A percentile compares a stretch with the other conserved stretches of the same genome.
Conservation (phyloP, 2,113 vertebrate species). For the Eretmochelys imbricata region DNA sequence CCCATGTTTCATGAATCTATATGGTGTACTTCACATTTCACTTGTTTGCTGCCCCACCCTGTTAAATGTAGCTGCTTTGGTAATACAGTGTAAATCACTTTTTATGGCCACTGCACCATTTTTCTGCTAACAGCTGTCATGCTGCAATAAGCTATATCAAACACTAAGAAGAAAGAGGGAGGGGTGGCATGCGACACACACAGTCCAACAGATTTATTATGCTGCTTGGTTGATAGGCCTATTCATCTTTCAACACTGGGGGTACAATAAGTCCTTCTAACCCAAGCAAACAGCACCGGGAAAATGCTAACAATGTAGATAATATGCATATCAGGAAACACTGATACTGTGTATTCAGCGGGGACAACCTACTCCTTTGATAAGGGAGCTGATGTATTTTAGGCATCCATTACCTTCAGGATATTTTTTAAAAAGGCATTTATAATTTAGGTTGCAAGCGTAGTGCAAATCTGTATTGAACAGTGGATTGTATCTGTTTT, state of each 20-base stretch:
- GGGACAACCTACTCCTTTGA: conserved; percentile 52
- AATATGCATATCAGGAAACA: conserved; percentile 53
- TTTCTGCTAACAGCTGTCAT: conserved; percentile 72
- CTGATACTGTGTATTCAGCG: conserved; percentile 45
- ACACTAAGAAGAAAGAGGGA: conserved; percentile 30
- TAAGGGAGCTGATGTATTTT: conserved; percentile 22
- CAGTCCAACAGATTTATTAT: conserved; percentile 73
- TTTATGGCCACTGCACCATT: conserved; percentile 68
- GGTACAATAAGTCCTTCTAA: conserved; percentile 61
- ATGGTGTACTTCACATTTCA: conserved; percentile 45
- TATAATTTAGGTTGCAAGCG: conserved; percentile 19
- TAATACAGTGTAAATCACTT: conserved; percentile 73
- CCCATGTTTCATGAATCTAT: conserved; percentile 49
- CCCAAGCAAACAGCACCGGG: conserved; percentile 60
- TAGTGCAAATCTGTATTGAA: conserved; percentile 5
- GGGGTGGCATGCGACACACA: conserved; percentile 32
- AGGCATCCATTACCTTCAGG: conserved; percentile 28
- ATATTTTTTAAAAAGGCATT: conserved; percentile 34
- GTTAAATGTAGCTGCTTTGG: conserved; percentile 62
- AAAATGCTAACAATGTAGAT: conserved; percentile 66
- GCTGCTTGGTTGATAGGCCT: conserved; percentile 30
- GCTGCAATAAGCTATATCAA: conserved; percentile 53
- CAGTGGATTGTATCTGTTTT: conserved; percentile 5
- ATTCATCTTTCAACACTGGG: conserved; percentile 61
- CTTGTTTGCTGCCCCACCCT: conserved; percentile 63